Percentiles rank a stretch among this genome's conserved stretches.
These are phyloP conservation scores for Conchocele bisecta DNA, from an alignment of 2,888 invertebrate species.

Conservation along the genomic window DNA sequence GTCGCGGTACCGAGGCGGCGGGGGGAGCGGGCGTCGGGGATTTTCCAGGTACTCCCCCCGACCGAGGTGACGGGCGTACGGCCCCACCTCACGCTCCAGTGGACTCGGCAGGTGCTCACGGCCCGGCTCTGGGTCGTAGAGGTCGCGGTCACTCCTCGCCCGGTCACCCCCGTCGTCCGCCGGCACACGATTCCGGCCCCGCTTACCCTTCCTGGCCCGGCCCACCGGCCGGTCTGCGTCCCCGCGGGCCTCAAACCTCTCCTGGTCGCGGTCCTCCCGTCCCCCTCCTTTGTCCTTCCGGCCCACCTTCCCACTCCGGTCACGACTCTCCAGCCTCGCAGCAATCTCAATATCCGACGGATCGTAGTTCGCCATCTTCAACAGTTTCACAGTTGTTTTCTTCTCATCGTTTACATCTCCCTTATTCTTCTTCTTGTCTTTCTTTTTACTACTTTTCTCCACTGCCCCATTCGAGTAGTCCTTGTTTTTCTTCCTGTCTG, in stretches of 20 bases:
- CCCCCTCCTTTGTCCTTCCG: conserved; percentile 4
- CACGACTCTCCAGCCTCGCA: conserved; percentile 8
- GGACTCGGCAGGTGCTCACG: no score
- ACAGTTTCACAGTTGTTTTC: conserved; percentile 16
- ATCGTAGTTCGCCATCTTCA: conserved; percentile 40
- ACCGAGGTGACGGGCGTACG: no score
- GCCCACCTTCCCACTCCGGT: conserved; percentile 9
- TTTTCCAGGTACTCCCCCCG: no score
- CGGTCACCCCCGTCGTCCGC: background rate
- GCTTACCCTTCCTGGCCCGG: background rate
- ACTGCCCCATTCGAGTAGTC: conserved; percentile 24
- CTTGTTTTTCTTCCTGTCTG: conserved; percentile 9
- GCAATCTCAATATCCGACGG: conserved; percentile 5
- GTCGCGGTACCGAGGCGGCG: no score
- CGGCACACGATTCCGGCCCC: background rate
- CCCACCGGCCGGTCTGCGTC: no score
- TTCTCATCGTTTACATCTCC: background rate
- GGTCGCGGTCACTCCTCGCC: no score
- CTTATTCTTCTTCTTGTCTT: conserved; percentile 22
- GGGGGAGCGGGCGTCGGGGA: no score
- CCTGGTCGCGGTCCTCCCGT: no score
- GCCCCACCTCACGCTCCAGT: no score
- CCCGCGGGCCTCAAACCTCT: no score
- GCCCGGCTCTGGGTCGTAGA: no score
- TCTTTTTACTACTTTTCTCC: conserved; percentile 18